Conservation (phyloP, 1,140 invertebrate species). For the Drosophila sp. region DNA sequence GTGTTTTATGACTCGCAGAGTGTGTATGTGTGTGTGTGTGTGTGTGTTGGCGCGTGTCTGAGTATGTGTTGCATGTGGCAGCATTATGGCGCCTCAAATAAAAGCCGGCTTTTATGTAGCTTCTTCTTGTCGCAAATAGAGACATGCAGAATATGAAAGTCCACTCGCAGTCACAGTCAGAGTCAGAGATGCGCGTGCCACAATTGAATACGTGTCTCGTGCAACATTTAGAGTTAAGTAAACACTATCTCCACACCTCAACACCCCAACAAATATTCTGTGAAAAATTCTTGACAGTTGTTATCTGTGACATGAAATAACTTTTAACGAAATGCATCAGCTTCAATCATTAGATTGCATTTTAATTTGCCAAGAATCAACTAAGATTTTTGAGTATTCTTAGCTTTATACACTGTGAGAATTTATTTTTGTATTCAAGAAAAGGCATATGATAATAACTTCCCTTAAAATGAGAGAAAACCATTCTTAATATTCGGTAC, state of each 20-base stretch:
- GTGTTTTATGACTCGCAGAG: conserved; percentile 45
- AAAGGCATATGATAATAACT: no score
- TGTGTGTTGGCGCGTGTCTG: conserved; percentile 16
- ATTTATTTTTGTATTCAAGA: no score
- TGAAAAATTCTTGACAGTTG: neutral
- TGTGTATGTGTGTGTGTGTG: no score
- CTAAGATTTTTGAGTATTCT: no score
- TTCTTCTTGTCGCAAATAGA: conserved; percentile 40
- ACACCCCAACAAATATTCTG: conserved; percentile 2
- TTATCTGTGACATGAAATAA: neutral
- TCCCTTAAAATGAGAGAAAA: no score
- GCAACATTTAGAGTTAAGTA: conserved; percentile 39
- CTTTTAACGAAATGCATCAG: no score
- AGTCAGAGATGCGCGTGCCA: conserved; percentile 24
- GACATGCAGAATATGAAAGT: conserved; percentile 43
- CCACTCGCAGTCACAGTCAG: neutral
- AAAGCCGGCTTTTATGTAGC: conserved; percentile 72
- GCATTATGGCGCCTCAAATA: conserved; percentile 74
- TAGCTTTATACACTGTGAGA: no score
- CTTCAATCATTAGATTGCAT: no score
- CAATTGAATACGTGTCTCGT: conserved; percentile 52
- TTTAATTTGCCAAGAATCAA: no score
- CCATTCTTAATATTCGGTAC: no score
- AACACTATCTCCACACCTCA: no score
- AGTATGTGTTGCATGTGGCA: conserved; percentile 71